Percentiles rank a stretch among this genome's conserved stretches.
These are phyloP conservation scores for Lasioglossum leucozonium DNA, from an alignment of 2,888 invertebrate species.

Conservation along the genomic window DNA sequence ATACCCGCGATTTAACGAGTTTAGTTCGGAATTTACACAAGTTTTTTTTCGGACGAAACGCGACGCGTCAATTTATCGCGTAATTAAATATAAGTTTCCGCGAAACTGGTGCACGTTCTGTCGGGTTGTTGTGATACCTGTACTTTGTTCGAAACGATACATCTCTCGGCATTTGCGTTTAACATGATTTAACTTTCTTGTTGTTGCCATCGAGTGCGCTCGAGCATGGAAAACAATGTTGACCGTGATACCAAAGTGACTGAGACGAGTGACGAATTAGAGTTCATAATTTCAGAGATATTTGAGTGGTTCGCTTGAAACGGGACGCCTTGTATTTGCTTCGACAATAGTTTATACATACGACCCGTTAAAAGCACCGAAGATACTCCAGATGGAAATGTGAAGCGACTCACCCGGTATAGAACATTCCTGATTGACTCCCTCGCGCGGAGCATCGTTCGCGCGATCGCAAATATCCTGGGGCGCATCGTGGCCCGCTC, in stretches of 20 bases:
- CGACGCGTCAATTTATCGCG: constrained; percentile 46
- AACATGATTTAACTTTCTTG: background rate
- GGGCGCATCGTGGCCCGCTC: background rate
- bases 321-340: too few species aligned
- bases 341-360: too few species aligned
- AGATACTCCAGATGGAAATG: too few species aligned
- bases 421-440: background rate
- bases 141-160: background rate
- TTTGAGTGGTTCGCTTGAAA: too few species aligned
- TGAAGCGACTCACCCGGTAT: background rate
- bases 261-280: too few species aligned
- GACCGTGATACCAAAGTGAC: background rate
- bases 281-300: too few species aligned
- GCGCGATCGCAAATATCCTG: background rate
- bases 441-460: background rate
- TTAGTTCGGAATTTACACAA: constrained; percentile 64
- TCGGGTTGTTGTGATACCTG: background rate
- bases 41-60: constrained; percentile 33
- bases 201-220: background rate
- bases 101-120: constrained; percentile 5
- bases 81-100: constrained; percentile 4
- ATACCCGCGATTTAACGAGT: constrained; percentile 62
- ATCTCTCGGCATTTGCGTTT: background rate
- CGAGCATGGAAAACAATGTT: background rate
- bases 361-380: too few species aligned